phyloP scores from a whole-genome alignment of 2,888 invertebrate species.

The Volucella bombylans region DNA sequence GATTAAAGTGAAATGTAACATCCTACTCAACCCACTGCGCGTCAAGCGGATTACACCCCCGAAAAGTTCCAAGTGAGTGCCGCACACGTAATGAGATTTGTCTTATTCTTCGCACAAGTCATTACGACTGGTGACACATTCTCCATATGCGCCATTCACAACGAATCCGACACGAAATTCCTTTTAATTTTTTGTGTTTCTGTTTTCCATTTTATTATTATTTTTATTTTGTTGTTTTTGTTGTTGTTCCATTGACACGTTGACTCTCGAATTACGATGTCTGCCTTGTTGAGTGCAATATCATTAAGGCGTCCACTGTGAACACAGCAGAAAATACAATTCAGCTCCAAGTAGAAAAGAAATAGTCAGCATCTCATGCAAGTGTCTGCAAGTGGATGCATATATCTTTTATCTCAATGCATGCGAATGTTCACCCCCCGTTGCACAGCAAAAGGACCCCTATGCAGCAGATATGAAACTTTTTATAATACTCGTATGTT shows the following conservation, averaged over 20 bases:
- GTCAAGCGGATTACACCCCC: no score
- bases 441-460: neutral
- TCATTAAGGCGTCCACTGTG: constrained; percentile 23
- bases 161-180: constrained; percentile 27
- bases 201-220: neutral
- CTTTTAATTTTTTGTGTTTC: constrained; percentile 13
- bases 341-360: constrained; percentile 6
- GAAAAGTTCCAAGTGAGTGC: neutral
- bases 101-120: constrained; percentile 5
- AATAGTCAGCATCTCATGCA: neutral
- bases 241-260: neutral
- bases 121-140: constrained; percentile 23
- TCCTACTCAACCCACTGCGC: no score
- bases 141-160: no score
- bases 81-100: constrained; percentile 12
- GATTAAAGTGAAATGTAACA: no score
- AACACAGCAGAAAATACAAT: constrained; percentile 6
- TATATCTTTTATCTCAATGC: constrained; percentile 15
- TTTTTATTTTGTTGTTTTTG: neutral
- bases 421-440: neutral
- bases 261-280: constrained; percentile 18
- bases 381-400: constrained; percentile 11
- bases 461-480: constrained; percentile 34
- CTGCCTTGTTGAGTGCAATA: constrained; percentile 23
- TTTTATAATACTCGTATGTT: constrained; percentile 67